Evolutionary conservation across 2,888 invertebrate genomes (phyloP).

Genomic region (Hirtodrosophila alboralis): DNA sequence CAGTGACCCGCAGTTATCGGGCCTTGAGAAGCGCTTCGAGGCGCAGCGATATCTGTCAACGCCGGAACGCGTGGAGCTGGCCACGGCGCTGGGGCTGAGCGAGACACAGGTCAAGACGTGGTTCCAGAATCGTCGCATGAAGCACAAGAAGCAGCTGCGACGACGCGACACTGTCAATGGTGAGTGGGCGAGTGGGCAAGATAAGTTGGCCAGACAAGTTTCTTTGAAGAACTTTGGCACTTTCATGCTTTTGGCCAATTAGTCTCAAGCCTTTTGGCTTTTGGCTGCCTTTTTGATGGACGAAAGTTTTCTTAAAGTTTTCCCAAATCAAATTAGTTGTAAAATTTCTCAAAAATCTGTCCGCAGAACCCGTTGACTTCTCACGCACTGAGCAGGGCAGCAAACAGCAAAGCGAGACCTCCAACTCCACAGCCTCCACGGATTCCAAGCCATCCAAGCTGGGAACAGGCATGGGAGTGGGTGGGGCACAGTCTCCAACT

Average conservation of each 20-base stretch:
- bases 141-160: constrained; percentile 94
- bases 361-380: constrained; percentile 84
- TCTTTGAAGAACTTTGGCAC: constrained; percentile 50
- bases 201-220: constrained; percentile 25
- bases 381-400: constrained; percentile 80
- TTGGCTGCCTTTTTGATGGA: constrained; percentile 26
- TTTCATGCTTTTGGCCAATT: constrained; percentile 53
- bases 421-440: constrained; percentile 32
- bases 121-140: constrained; percentile 99
- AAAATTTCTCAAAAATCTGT: constrained; percentile 49
- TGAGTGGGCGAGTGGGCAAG: constrained; percentile 71
- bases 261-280: constrained; percentile 48
- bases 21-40: constrained; percentile 97
- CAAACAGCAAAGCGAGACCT: constrained; percentile 51
- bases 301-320: constrained; percentile 60
- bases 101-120: constrained; percentile 99
- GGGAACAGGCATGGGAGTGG: constrained; percentile 9
- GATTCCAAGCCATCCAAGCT: constrained; percentile 55
- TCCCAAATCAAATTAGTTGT: constrained; percentile 64
- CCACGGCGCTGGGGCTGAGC: constrained; percentile 95
- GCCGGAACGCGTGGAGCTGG: constrained; percentile 97
- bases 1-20: constrained; percentile 92
- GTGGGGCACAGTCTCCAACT: constrained; percentile 24
- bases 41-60: constrained; percentile 96
- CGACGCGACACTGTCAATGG: constrained; percentile 83